A percentile compares a stretch with the other conserved stretches of the same genome.
Conservation (phyloP, 2,797 vertebrate genomes). For the Allobates femoralis region DNA sequence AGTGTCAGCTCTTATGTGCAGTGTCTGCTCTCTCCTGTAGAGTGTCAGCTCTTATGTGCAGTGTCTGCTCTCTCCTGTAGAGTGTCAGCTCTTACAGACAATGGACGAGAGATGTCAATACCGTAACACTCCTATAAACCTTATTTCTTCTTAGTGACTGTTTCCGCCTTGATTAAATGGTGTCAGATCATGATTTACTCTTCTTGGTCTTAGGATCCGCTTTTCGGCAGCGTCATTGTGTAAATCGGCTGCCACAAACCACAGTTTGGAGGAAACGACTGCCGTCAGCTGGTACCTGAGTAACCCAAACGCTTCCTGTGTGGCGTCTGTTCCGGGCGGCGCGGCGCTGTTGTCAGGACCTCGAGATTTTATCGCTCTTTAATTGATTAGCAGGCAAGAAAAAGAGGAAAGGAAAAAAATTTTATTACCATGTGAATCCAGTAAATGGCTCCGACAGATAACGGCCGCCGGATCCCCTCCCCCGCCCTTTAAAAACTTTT, state of each 20-base stretch:
- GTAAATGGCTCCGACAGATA: neutral
- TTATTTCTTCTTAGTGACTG: neutral
- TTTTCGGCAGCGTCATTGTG: neutral
- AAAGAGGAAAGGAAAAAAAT: neutral
- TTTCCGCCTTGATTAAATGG: neutral
- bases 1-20: too few species aligned
- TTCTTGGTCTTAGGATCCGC: neutral
- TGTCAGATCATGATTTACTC: neutral
- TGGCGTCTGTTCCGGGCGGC: neutral
- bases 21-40: neutral
- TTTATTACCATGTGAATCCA: constrained; percentile 19
- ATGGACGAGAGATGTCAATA: neutral
- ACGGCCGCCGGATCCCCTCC: neutral
- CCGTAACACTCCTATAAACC: neutral
- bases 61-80: neutral
- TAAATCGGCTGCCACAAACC: constrained; percentile 1
- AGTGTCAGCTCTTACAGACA: too few species aligned
- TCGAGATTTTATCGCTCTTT: constrained; percentile 25
- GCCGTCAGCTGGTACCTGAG: neutral
- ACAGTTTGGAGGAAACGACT: constrained; percentile 23
- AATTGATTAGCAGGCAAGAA: constrained; percentile 46
- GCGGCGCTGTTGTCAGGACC: neutral
- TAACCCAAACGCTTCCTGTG: constrained; percentile 36
- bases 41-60: neutral
- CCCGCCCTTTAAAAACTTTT: constrained; percentile 2